Conservation (phyloP, 2,888 invertebrate genomes). For the Helicoverpa assulta region DNA sequence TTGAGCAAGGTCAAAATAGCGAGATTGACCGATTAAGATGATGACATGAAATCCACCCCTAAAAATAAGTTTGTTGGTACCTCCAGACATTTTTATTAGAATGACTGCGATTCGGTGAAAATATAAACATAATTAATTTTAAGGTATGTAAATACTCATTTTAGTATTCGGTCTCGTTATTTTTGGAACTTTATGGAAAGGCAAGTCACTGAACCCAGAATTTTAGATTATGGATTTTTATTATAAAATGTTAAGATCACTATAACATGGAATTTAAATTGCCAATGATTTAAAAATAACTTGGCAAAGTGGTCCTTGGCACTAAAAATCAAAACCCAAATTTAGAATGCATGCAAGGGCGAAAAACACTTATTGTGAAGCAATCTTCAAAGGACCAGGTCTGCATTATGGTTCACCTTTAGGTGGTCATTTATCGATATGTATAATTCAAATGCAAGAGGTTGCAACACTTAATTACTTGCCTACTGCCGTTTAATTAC, state of each 20-base stretch:
- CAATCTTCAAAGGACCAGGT: not conserved
- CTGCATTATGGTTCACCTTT: not conserved
- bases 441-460: slow-evolving; percentile 13
- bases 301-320: too few species aligned
- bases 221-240: not conserved
- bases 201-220: not conserved
- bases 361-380: not conserved
- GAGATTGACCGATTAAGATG: slow-evolving; percentile 45
- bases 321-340: too few species aligned
- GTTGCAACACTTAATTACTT: slow-evolving; percentile 5
- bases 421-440: slow-evolving; percentile 8
- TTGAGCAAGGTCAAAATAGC: slow-evolving; percentile 30
- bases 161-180: slow-evolving; percentile 2
- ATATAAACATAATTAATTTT: slow-evolving; percentile 8
- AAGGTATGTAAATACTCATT: slow-evolving; percentile 22
- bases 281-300: too few species aligned
- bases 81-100: slow-evolving; percentile 32
- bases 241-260: not conserved
- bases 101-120: slow-evolving; percentile 20
- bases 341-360: not conserved
- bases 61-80: slow-evolving; percentile 22
- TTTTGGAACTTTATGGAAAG: slow-evolving; percentile 5
- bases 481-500: slow-evolving; percentile 17
- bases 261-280: not conserved
- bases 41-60: slow-evolving; percentile 27